Evolutionary conservation across 2,113 vertebrate species (phyloP), one percentile per base, ranked within the genome.

Genomic region (Pithys albifrons): DNA sequence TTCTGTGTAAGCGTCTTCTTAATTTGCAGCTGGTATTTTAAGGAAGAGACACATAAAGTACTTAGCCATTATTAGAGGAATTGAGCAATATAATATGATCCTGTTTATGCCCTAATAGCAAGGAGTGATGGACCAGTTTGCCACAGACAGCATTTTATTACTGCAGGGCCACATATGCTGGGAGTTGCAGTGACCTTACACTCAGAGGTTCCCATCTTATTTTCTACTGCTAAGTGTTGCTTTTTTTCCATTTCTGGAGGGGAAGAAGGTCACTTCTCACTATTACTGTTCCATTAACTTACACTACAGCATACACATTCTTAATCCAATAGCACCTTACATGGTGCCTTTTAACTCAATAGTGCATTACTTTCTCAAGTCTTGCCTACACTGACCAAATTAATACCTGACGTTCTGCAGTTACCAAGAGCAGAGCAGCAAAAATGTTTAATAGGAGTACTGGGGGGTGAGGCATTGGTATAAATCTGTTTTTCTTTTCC

Each of bases 251-350:
- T 97, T 96, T 96, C 95, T 96, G 73, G 37, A 95, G 96, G 96
- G 95, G 95, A 96, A 84, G 88, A 94, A 94, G 96, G 96, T 96
- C 95, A 96, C 86, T 95, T 89, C 95, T 95, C 94, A 95, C 92
- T 93, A 92, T 96, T 97, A 93, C 93, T 92, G 96, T 96, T 96
- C 96, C 93, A 94, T 96, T 96, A 96, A 96, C 96, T 97, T 76
- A 65, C 95, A 93, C 83, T 92, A 67, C 88, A 86, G 90, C 91
- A 81, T n/a, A 84, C 70, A 82, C 88, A 82, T 94, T 65, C 91
- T 66, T 96, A 96, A 96, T 96, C 94, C 92, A 96, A 82, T 61
- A 87, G 88, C 86, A 72, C 67, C 83, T 91, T 79, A 54, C 49
- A 35, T 8, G 75, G 84, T 57, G 66, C 77, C 88, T 96, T 78